Base-by-base conservation (phyloP, 2,113 vertebrate genomes). In the Prinia subflava region DNA sequence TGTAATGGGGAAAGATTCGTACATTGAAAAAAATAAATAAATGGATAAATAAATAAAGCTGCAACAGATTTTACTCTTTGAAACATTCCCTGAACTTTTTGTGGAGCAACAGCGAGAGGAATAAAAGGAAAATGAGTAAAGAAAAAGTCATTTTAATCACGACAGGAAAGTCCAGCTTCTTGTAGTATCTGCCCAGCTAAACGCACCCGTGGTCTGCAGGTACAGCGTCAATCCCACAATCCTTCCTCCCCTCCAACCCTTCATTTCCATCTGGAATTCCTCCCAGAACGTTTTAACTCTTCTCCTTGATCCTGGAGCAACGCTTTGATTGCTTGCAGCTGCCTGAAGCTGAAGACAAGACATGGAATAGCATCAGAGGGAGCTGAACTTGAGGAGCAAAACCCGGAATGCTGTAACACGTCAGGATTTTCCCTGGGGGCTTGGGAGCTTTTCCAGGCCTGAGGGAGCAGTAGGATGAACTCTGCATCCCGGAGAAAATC, bases 231-330 rank as follows among this genome's bases (percentile, higher is more conserved):
- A 33, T 68, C 59, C 49, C 60, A 6, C 74, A 87, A 33, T 31
- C 21, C 82, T 64, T 76, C 85, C 74, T 84, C 27, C 78, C 9
- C 37, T 74, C 63, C 46, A 87, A 30, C 42, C 50, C 92, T 91
- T 44, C 42, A 13, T 74, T 88, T 77, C 68, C 41, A 15, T 41
- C 78, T 92, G 85, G 75, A 95, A 80, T 69, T 42, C 3, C 60
- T 95, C 86, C 76, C 71, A 44, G 83, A 79, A 80, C 4, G 62
- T 86, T 86, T 92, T 77, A 90, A 80, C 68, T 92, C 85, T 83
- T 92, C 44, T 82, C 23, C 55, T 80, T 83, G 71, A 79, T 71
- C 67, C 55, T 21, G 50, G 31, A 87, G 63, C 76, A 64, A 9
- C 0, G 2, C 50, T 75, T 52, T 64, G 71, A 80, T 92, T 87